Base-by-base conservation (phyloP, 37 sponge, comb jelly and placozoan genomes). In the Hormiphora californensis region DNA sequence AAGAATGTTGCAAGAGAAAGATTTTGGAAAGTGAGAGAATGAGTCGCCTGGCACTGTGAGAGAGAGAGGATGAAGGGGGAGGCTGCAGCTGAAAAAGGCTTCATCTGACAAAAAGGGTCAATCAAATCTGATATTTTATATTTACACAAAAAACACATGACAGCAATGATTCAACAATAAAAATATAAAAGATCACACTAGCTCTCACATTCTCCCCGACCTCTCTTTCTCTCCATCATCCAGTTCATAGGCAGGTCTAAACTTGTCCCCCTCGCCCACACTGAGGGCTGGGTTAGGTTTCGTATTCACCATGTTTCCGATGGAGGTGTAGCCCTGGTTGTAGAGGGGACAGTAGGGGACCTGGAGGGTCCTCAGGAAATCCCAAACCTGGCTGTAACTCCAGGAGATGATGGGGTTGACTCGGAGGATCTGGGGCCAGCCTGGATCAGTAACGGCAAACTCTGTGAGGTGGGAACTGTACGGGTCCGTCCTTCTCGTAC, bases 281-380 rank as follows among this genome's bases (percentile, higher is more conserved):
- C 63, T 54, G 25, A 97, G 90, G 22, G 91, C 87, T 3, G 98
- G 93, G 62, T 97, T 97, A 0, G 89, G 90, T 0, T 30, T 38
- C 0, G 98, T 97, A 85, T 89, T 89, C 7, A 34, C 35, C 21
- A 78, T 78, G 40, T 90, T 90, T 53, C 94, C 98, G 37, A 97
- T 67, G 1, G 98, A 97, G 0, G 95, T 94, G 90, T 97, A 96
- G 5, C 81, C 81, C 37, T 85, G 86, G 53, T 97, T 90, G 59
- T 97, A 97, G 23, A 97, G 90, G 34, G 88, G 23, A 54, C 98
- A 97, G 63, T 97, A 97, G 0, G 92, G 92, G 11, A 97, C 87
- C 11, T 86, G 25, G 31, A 89, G 62, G 17, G 90, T 54, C 85
- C 90, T 69, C 38, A 97, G 55, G 69, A 89, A 91, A 21, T 59